Evolutionary conservation across 2,113 vertebrate genomes (phyloP).

Genomic region (Opisthocomus hoazin): DNA sequence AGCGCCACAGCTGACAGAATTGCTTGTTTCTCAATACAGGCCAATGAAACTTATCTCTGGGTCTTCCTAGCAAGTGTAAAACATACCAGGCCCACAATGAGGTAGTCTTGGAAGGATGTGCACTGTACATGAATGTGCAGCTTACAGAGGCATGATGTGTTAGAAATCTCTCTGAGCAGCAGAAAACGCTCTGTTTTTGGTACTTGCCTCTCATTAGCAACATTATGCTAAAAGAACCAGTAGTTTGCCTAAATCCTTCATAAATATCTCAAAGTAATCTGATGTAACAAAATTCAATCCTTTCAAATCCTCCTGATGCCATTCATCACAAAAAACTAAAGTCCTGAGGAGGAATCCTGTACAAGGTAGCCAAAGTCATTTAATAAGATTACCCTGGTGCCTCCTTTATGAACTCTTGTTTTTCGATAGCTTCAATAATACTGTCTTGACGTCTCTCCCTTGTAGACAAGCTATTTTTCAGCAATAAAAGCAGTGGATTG

Average conservation of each 20-base stretch:
- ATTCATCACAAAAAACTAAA: background rate
- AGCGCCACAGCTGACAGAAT: background rate
- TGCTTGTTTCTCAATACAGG: background rate
- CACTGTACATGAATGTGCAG: fast-evolving
- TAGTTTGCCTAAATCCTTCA: background rate
- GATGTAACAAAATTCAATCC: background rate
- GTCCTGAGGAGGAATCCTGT: background rate
- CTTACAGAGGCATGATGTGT: background rate
- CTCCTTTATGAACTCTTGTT: background rate
- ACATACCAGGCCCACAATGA: background rate
- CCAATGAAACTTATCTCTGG: background rate
- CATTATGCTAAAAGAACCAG: background rate
- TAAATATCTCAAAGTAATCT: background rate
- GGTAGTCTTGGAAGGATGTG: background rate
- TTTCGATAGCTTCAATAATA: background rate
- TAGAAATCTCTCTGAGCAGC: background rate
- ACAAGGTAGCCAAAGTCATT: background rate
- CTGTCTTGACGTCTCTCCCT: background rate
- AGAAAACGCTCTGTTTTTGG: background rate
- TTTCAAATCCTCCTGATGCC: background rate
- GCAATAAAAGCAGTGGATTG: background rate
- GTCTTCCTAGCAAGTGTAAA: background rate
- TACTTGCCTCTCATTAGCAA: background rate
- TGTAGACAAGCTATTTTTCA: background rate
- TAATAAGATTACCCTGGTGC: background rate